A percentile compares a stretch with the other conserved stretches of the same genome.
Conservation (phyloP, 2,113 vertebrate genomes). For the Verasper variegatus region DNA sequence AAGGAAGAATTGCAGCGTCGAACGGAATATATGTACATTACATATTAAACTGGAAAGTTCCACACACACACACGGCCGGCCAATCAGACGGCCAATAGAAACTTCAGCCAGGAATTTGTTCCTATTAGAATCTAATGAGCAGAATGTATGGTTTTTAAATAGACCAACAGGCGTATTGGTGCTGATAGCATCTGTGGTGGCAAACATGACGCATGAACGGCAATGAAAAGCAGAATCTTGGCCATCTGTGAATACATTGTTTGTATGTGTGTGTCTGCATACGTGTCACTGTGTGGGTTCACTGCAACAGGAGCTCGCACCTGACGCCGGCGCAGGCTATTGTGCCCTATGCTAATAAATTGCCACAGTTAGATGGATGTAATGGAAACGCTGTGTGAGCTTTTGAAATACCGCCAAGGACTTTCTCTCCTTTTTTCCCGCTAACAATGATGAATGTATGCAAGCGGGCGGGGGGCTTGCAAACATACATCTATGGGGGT, state of each 20-base stretch:
- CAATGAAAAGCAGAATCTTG: conserved; percentile 46
- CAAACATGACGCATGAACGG: conserved; percentile 56
- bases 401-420: conserved; percentile 2
- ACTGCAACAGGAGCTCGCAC: conserved; percentile 14
- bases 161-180: conserved; percentile 51
- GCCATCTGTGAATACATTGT: conserved; percentile 45
- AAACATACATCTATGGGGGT: neutral
- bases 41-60: conserved; percentile 44
- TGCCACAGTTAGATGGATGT: neutral
- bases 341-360: conserved; percentile 53
- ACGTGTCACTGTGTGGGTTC: neutral
- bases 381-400: neutral
- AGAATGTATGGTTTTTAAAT: conserved; percentile 55
- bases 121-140: conserved; percentile 35
- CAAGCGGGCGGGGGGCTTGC: neutral
- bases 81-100: conserved; percentile 26
- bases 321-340: conserved; percentile 35
- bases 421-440: neutral
- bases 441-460: conserved; percentile 4
- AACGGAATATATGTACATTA: conserved; percentile 25
- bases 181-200: conserved; percentile 61
- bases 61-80: neutral
- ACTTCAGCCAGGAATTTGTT: conserved; percentile 51
- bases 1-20: conserved; percentile 41
- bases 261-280: conserved; percentile 17